A percentile compares a stretch with the other conserved stretches of the same genome.
phyloP scores from a whole-genome alignment of 2,113 vertebrate genomes.

The Mirounga angustirostris region DNA sequence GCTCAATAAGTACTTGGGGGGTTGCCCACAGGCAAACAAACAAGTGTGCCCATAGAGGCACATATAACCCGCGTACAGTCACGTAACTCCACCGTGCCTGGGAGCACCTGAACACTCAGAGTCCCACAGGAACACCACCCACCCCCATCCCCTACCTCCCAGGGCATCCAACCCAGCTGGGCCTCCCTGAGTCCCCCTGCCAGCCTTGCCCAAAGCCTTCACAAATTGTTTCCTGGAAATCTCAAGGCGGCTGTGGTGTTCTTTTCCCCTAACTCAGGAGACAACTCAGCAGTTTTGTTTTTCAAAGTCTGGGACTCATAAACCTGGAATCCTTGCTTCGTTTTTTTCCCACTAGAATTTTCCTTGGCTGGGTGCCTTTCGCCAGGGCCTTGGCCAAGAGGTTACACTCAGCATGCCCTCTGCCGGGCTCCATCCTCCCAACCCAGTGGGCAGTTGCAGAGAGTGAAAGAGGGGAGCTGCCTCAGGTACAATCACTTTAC shows the following conservation, averaged over 20 bases:
- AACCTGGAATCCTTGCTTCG: conserved; percentile 74
- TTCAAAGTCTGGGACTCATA: conserved; percentile 79
- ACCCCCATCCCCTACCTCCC: background rate
- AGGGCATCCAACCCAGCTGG: background rate
- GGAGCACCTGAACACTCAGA: rapidly evolving
- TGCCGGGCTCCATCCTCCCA: background rate
- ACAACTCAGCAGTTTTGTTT: conserved; percentile 80
- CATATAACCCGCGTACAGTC: background rate
- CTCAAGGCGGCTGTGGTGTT: conserved; percentile 17
- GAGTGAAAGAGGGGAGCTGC: no score
- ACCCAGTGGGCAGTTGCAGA: background rate
- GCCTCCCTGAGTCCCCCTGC: no score
- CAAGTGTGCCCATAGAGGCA: background rate
- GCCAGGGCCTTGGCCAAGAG: background rate
- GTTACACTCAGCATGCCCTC: conserved; percentile 62
- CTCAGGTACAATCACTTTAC: background rate
- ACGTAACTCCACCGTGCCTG: rapidly evolving
- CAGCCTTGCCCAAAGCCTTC: conserved; percentile 56
- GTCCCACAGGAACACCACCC: background rate
- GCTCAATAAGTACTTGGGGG: background rate
- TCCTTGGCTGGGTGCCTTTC: conserved; percentile 60
- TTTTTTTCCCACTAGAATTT: conserved; percentile 59
- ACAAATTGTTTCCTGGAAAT: conserved; percentile 75
- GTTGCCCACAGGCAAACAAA: background rate
- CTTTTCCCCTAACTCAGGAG: conserved; percentile 68